These are phyloP conservation scores for Gila robusta DNA, from an alignment of 2,797 vertebrate species.

Conservation along the genomic window DNA sequence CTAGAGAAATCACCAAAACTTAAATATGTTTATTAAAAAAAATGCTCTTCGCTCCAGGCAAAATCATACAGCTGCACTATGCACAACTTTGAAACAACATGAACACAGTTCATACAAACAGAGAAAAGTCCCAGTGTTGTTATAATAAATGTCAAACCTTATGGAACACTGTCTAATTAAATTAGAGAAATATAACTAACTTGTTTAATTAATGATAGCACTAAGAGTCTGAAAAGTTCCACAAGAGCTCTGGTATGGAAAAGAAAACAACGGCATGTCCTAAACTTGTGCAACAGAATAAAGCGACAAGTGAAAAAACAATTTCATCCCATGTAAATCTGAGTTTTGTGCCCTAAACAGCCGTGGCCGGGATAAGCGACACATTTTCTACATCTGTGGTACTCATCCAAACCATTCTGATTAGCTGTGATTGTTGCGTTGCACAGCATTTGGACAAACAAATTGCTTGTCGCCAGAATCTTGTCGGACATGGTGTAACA, in stretches of 20 bases:
- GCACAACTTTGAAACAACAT: not conserved
- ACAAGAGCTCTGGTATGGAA: not conserved
- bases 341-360: not conserved
- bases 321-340: not conserved
- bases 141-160: not conserved
- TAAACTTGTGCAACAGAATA: not conserved
- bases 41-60: not conserved
- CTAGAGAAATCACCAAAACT: not conserved
- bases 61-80: not conserved
- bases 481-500: not conserved
- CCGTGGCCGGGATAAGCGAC: not conserved
- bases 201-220: slow-evolving; percentile 13
- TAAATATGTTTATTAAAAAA: not conserved
- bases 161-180: slow-evolving; percentile 18
- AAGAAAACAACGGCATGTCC: not conserved
- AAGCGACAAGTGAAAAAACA: not conserved
- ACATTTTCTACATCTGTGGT: slow-evolving; percentile 10
- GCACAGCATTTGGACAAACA: slow-evolving; percentile 12
- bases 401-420: not conserved
- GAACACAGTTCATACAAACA: not conserved
- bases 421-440: not conserved
- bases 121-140: not conserved
- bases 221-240: not conserved
- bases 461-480: not conserved
- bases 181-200: slow-evolving; percentile 2